phyloP scores from a whole-genome alignment of 2,888 invertebrate genomes.

The Nudaria mundana region DNA sequence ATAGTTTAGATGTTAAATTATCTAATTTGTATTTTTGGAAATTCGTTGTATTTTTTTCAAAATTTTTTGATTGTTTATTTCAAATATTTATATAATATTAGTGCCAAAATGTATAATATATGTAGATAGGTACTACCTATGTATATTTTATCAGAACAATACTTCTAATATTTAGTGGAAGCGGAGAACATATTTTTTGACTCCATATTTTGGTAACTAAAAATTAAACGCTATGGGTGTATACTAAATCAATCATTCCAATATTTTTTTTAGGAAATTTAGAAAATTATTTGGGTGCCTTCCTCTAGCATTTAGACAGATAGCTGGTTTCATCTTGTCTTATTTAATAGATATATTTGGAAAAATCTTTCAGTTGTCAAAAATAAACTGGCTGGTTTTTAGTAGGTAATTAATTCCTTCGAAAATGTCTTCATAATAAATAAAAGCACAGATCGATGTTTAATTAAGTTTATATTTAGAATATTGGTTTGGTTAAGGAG shows the following conservation, averaged over 20 bases:
- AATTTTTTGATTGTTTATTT: constrained; percentile 27
- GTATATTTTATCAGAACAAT: constrained; percentile 9
- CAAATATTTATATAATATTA: constrained; percentile 32
- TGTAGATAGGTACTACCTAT: constrained; percentile 21
- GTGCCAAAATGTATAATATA: constrained; percentile 46
- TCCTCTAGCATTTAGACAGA: constrained; percentile 27
- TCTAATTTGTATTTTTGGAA: not conserved
- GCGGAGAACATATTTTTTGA: constrained; percentile 39
- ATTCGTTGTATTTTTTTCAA: constrained; percentile 8
- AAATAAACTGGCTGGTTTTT: too few species aligned
- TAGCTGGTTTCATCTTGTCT: too few species aligned
- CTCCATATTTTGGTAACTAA: constrained; percentile 30
- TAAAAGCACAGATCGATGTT: constrained; percentile 30
- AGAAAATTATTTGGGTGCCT: constrained; percentile 26
- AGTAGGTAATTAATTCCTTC: too few species aligned
- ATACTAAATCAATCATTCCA: constrained; percentile 38
- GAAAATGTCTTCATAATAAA: too few species aligned
- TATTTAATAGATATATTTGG: too few species aligned
- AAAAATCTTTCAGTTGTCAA: too few species aligned
- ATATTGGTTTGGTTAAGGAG: constrained; percentile 50
- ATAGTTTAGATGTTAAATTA: constrained; percentile 34
- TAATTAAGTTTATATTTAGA: constrained; percentile 33
- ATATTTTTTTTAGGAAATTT: constrained; percentile 23
- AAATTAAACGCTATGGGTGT: constrained; percentile 17
- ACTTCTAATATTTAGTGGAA: constrained; percentile 9